phyloP scores from a whole-genome alignment of 2,888 invertebrate species.

The Pseudeuparius sepicola region DNA sequence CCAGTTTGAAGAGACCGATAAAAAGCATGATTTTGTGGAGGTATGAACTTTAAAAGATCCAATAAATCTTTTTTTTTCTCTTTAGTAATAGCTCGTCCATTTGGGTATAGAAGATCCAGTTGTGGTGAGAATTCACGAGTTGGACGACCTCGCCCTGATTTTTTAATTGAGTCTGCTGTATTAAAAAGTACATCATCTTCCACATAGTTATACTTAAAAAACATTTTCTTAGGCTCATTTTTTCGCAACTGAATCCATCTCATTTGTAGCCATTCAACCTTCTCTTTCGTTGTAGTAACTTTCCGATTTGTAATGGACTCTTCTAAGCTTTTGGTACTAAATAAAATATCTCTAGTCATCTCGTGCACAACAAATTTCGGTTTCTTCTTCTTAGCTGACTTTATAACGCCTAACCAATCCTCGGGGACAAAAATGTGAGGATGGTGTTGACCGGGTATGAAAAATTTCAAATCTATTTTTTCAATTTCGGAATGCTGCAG shows the following conservation, averaged over 20 bases:
- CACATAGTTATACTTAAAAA: too few relatives aligned
- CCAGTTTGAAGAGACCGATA: too few relatives aligned
- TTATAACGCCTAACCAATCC: neutral
- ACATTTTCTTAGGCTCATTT: constrained; percentile 2
- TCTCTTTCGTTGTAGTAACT: neutral
- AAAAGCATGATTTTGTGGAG: too few relatives aligned
- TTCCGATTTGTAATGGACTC: neutral
- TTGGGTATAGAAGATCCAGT: constrained; percentile 1
- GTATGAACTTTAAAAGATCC: neutral
- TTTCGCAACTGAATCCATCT: neutral
- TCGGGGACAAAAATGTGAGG: too few relatives aligned
- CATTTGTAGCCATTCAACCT: constrained; percentile 1
- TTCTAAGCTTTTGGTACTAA: neutral
- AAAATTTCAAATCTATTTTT: too few relatives aligned
- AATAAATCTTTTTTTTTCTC: constrained; percentile 3
- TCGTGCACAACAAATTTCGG: too few relatives aligned
- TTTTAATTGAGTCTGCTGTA: too few relatives aligned
- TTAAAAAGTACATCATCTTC: too few relatives aligned
- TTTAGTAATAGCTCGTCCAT: constrained; percentile 1
- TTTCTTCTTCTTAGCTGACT: neutral
- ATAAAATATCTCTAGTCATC: neutral
- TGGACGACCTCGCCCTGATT: too few relatives aligned
- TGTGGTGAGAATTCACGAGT: too few relatives aligned
- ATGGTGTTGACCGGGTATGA: too few relatives aligned
- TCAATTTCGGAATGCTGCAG: too few relatives aligned